These are phyloP conservation scores for Anas bernieri DNA, from an alignment of 2,797 vertebrate genomes.

Conservation along the genomic window DNA sequence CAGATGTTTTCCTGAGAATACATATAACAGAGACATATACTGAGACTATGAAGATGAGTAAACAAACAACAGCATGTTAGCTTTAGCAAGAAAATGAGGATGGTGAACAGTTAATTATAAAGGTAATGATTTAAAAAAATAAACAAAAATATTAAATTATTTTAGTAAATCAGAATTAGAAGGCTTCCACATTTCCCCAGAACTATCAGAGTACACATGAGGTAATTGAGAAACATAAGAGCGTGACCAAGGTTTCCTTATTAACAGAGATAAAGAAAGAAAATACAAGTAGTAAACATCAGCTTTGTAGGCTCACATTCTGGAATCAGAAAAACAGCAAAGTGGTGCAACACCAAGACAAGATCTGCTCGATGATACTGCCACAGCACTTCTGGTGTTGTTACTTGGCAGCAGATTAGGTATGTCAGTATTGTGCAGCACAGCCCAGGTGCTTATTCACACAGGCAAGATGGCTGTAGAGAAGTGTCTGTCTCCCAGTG, in stretches of 20 bases:
- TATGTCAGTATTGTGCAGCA: neutral
- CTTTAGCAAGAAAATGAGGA: neutral
- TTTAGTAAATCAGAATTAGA: neutral
- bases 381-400: neutral
- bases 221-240: neutral
- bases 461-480: neutral
- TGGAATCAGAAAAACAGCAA: neutral
- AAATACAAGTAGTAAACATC: neutral
- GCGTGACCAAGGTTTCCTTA: neutral
- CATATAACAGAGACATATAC: neutral
- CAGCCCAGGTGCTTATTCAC: neutral
- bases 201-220: neutral
- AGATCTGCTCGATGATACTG: neutral
- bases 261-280: neutral
- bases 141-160: neutral
- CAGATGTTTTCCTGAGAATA: neutral
- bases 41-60: neutral
- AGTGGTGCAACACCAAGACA: neutral
- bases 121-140: neutral
- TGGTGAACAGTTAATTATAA: neutral
- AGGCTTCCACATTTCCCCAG: neutral
- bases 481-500: neutral
- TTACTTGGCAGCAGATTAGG: neutral
- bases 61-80: neutral
- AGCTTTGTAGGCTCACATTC: neutral